These are phyloP conservation scores for Vombatus ursinus DNA, from an alignment of 2,113 vertebrate species.

Conservation along the genomic window DNA sequence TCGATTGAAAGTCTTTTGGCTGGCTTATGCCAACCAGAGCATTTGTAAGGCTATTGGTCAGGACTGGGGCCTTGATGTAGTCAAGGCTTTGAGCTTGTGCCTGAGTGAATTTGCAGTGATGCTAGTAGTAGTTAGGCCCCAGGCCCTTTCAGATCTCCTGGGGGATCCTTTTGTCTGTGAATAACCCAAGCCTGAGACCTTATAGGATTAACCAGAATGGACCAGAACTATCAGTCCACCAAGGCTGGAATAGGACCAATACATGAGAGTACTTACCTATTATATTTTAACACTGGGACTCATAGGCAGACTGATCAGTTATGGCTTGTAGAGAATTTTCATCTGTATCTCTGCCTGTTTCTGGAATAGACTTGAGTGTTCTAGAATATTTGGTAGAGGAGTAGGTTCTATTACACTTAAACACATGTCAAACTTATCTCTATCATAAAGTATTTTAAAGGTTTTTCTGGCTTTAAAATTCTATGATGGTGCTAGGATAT, in stretches of 20 bases:
- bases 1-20: background rate
- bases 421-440: background rate
- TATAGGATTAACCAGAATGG: background rate
- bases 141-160: fast-evolving
- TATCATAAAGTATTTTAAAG: background rate
- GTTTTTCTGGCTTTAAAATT: background rate
- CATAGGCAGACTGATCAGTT: background rate
- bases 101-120: background rate
- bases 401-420: background rate
- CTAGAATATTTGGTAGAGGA: background rate
- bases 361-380: background rate
- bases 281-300: background rate
- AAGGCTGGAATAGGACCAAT: background rate
- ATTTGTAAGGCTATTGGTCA: background rate
- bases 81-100: background rate
- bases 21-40: background rate
- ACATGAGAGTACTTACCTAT: too few relatives aligned
- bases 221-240: background rate
- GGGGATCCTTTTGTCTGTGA: background rate
- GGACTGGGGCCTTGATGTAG: background rate
- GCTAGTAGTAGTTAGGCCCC: background rate
- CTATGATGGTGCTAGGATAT: background rate
- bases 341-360: background rate
- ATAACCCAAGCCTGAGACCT: background rate
- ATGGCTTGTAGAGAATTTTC: background rate